Conservation (phyloP, 2,888 invertebrate species). For the Platycnemis pennipes region DNA sequence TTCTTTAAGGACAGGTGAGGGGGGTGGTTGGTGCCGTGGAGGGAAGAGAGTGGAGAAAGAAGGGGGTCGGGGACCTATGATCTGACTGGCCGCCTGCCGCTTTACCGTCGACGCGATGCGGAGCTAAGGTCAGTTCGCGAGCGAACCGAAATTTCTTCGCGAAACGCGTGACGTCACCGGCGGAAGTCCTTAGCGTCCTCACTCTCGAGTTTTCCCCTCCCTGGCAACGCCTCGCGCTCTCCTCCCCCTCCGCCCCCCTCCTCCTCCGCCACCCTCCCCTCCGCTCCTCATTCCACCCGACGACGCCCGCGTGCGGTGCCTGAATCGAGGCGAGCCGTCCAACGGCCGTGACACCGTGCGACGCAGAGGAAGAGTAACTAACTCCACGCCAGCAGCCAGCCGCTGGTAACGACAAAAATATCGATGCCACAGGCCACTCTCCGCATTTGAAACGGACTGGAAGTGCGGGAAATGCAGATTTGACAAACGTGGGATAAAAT, state of each 20-base stretch:
- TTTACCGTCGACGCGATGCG: not conserved
- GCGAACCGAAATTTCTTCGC: constrained; percentile 19
- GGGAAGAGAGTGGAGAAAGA: not conserved
- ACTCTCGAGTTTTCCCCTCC: not conserved
- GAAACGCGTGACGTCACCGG: constrained; percentile 30
- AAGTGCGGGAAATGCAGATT: too few species aligned
- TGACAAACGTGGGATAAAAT: too few species aligned
- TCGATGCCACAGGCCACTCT: too few species aligned
- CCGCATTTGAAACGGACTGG: too few species aligned
- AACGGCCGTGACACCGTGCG: not conserved
- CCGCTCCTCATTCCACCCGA: not conserved
- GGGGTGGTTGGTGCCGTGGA: not conserved
- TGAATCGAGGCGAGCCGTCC: not conserved
- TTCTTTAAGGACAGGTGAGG: not conserved
- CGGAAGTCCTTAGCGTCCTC: not conserved
- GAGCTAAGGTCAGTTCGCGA: constrained; percentile 32
- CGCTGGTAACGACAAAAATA: too few species aligned
- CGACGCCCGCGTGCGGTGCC: not conserved
- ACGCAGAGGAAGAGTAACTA: too few species aligned
- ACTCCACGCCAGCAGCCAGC: too few species aligned
- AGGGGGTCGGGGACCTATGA: not conserved
- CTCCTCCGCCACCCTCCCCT: not conserved
- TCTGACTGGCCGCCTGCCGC: not conserved
- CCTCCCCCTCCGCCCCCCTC: not conserved
- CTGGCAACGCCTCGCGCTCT: constrained; percentile 3